Percentiles rank a stretch among this genome's conserved stretches.
phyloP scores from a whole-genome alignment of 2,797 vertebrate species.

The Schizopygopsis malacanthus region DNA sequence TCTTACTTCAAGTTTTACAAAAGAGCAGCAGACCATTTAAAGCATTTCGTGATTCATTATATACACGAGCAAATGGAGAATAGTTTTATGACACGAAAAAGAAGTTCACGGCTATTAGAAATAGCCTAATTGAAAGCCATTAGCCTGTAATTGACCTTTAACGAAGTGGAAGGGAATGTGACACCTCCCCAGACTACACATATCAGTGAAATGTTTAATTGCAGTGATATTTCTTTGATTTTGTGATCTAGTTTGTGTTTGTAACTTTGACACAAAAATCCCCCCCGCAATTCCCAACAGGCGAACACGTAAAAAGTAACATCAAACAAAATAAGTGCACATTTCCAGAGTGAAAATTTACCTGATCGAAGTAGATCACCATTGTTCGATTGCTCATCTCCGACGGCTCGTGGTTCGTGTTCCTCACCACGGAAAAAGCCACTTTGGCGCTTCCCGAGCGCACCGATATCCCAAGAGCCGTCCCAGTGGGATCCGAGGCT shows the following conservation, averaged over 20 bases:
- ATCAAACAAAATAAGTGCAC: background rate
- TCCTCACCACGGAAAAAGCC: slow-evolving; percentile 94
- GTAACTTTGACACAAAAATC: background rate
- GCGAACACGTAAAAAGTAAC: background rate
- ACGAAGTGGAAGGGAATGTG: slow-evolving; percentile 50
- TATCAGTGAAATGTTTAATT: slow-evolving; percentile 52
- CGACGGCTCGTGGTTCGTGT: slow-evolving; percentile 98
- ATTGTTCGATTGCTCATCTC: slow-evolving; percentile 99
- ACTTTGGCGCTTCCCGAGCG: slow-evolving; percentile 96
- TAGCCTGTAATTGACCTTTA: slow-evolving; percentile 75
- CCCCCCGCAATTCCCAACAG: background rate
- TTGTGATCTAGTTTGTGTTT: slow-evolving; percentile 15
- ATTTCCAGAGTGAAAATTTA: slow-evolving; percentile 66
- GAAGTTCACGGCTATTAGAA: slow-evolving; percentile 43
- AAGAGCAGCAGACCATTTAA: background rate
- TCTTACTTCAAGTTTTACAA: background rate
- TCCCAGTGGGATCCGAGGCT: slow-evolving; percentile 92
- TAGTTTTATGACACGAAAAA: slow-evolving; percentile 29
- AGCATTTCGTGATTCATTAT: background rate
- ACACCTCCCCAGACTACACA: slow-evolving; percentile 63
- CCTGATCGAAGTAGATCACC: slow-evolving; percentile 99
- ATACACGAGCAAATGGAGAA: background rate
- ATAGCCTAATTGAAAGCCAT: slow-evolving; percentile 66
- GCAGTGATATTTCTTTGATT: slow-evolving; percentile 6
- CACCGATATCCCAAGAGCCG: slow-evolving; percentile 96